Conservation (phyloP, 2,797 vertebrate genomes). For the Babyrousa celebensis region DNA sequence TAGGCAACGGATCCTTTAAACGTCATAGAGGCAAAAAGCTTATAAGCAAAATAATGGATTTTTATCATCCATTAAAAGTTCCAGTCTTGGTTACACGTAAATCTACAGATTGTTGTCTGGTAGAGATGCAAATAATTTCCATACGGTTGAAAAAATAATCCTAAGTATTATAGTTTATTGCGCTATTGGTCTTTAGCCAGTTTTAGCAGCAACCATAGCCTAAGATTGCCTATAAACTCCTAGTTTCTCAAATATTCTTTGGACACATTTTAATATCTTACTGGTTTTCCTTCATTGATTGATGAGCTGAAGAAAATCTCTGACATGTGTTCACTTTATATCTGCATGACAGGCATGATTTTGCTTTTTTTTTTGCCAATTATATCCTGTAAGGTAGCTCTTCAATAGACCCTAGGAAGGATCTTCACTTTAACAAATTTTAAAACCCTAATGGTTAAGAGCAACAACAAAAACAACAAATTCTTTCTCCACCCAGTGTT, state of each 20-base stretch:
- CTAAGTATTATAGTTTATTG: neutral
- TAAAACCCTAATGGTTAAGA: neutral
- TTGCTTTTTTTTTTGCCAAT: neutral
- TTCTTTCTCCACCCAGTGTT: neutral
- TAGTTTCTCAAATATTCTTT: neutral
- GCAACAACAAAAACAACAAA: neutral
- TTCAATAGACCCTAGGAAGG: neutral
- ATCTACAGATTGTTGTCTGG: neutral
- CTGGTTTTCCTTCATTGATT: neutral
- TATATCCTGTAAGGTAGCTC: neutral
- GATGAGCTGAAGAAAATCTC: constrained; percentile 35
- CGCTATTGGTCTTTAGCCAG: neutral
- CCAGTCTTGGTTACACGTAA: neutral
- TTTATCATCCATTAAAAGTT: neutral
- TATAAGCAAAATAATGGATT: neutral
- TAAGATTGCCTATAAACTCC: neutral
- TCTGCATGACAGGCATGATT: neutral
- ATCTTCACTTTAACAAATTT: neutral
- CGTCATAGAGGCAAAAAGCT: neutral
- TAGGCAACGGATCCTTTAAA: neutral
- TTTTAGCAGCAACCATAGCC: neutral
- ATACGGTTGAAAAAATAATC: neutral
- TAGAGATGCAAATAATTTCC: neutral
- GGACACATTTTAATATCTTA: constrained; percentile 14
- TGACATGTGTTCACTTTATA: constrained; percentile 6